Percentiles rank a stretch among this genome's conserved stretches.
Evolutionary conservation across 2,888 invertebrate genomes (phyloP).

Genomic region (Tinea pellionella): DNA sequence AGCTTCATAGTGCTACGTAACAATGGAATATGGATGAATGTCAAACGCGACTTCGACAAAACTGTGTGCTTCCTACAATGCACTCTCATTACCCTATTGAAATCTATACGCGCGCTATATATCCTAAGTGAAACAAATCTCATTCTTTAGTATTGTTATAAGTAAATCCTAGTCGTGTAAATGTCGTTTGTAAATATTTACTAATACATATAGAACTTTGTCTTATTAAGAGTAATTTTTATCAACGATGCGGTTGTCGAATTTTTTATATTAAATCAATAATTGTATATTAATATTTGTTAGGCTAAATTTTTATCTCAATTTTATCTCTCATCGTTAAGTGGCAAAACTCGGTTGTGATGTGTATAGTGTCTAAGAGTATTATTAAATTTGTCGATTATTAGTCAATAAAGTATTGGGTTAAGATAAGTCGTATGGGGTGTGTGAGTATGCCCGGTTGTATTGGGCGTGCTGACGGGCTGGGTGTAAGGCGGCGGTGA

Average conservation of each 20-base stretch:
- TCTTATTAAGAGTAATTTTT: neutral
- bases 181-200: conserved; percentile 8
- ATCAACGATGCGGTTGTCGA: conserved; percentile 68
- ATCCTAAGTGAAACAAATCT: neutral
- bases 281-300: neutral
- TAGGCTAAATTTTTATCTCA: conserved; percentile 10
- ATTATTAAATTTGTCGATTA: conserved; percentile 26
- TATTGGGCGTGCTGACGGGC: conserved; percentile 31
- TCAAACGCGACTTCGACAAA: conserved; percentile 29
- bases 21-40: conserved; percentile 68
- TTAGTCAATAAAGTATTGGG: conserved; percentile 36
- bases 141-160: conserved; percentile 5
- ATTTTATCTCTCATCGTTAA: conserved; percentile 25
- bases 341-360: conserved; percentile 69
- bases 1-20: conserved; percentile 40
- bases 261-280: conserved; percentile 37
- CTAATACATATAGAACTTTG: neutral
- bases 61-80: conserved; percentile 55
- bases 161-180: conserved; percentile 3
- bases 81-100: conserved; percentile 41
- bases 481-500: conserved; percentile 35
- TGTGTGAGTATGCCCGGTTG: conserved; percentile 18
- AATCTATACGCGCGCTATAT: conserved; percentile 21
- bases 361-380: conserved; percentile 59
- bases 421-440: conserved; percentile 1